A percentile compares a stretch with the other conserved stretches of the same genome.
phyloP scores from a whole-genome alignment of 2,888 invertebrate genomes.

The Sarcophaga variegata region DNA sequence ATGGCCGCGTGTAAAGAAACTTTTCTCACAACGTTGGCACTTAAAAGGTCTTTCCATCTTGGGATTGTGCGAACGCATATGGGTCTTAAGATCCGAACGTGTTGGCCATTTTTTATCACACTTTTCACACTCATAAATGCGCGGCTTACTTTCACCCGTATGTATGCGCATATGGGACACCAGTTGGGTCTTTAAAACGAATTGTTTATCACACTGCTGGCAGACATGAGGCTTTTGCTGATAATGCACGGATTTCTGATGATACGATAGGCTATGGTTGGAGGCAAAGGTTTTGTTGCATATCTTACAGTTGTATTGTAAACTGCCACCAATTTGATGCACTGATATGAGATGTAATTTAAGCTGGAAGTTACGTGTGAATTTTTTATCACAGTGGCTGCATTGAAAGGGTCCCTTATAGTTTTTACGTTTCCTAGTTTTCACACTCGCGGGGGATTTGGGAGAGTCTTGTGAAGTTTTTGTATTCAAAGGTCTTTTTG shows the following conservation, averaged over 20 bases:
- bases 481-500: neutral
- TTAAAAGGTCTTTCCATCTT: slow-evolving; percentile 76
- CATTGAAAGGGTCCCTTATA: slow-evolving; percentile 72
- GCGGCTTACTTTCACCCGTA: slow-evolving; percentile 76
- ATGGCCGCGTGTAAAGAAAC: slow-evolving; percentile 77
- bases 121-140: slow-evolving; percentile 74
- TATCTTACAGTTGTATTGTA: slow-evolving; percentile 74
- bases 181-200: slow-evolving; percentile 76
- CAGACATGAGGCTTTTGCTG: slow-evolving; percentile 76
- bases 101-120: slow-evolving; percentile 78
- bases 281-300: slow-evolving; percentile 77
- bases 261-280: slow-evolving; percentile 77
- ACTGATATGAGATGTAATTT: slow-evolving; percentile 76
- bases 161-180: slow-evolving; percentile 77
- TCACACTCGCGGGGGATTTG: neutral
- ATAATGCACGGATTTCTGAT: slow-evolving; percentile 76
- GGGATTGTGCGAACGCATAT: slow-evolving; percentile 77
- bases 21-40: slow-evolving; percentile 75
- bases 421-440: neutral
- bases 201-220: slow-evolving; percentile 73
- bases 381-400: slow-evolving; percentile 76
- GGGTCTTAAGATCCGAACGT: slow-evolving; percentile 77
- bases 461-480: neutral
- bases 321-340: slow-evolving; percentile 75
- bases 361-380: slow-evolving; percentile 77